These are phyloP conservation scores for Euthynnus affinis DNA, from an alignment of 2,797 vertebrate species.

Conservation along the genomic window DNA sequence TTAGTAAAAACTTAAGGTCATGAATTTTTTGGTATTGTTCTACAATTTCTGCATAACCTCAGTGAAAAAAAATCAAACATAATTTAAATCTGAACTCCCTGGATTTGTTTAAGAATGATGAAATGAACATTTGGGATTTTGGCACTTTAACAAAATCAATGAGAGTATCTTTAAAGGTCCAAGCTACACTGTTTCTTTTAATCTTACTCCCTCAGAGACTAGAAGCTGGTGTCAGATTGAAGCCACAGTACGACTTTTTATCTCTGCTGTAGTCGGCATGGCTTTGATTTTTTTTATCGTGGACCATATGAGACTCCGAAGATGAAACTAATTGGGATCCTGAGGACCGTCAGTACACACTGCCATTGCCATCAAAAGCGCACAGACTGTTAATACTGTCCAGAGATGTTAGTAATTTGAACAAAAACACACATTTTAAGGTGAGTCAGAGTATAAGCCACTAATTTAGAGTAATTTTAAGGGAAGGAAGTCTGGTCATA, in stretches of 20 bases:
- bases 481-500: no score
- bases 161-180: background rate
- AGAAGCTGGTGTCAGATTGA: constrained; percentile 20
- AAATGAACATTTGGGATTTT: background rate
- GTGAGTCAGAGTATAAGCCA: no score
- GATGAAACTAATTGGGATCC: background rate
- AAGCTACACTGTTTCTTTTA: background rate
- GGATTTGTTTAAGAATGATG: background rate
- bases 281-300: constrained; percentile 24
- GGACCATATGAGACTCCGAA: constrained; percentile 16
- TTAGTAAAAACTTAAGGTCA: no score
- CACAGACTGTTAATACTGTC: no score
- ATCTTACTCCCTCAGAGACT: constrained; percentile 8
- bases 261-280: constrained; percentile 28
- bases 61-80: background rate
- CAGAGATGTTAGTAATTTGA: no score
- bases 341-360: background rate
- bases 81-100: background rate
- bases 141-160: background rate
- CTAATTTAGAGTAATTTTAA: no score
- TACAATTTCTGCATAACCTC: background rate
- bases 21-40: background rate
- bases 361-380: no score
- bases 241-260: constrained; percentile 3
- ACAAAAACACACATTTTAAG: no score